phyloP scores from a whole-genome alignment of 2,888 invertebrate species.

The Perithous albicinctus region DNA sequence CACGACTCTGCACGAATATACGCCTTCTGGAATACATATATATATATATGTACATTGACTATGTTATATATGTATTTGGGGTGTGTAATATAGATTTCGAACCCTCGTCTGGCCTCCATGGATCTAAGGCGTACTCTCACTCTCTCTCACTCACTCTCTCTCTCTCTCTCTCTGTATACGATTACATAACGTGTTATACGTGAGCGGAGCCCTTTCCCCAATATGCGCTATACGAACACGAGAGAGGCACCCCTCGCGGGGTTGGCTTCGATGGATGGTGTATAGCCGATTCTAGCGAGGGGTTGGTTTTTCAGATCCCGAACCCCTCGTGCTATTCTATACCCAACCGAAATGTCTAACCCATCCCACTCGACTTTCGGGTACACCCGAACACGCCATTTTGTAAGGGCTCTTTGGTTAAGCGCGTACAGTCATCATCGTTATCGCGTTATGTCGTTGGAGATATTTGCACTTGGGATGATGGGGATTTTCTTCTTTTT shows the following conservation, averaged over 20 bases:
- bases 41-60: not conserved
- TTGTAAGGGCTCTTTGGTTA: conserved; percentile 73
- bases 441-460: conserved; percentile 52
- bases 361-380: conserved; percentile 59
- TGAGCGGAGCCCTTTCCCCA: conserved; percentile 63
- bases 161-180: conserved; percentile 81
- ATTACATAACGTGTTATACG: conserved; percentile 81
- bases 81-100: not conserved
- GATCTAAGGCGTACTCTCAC: conserved; percentile 79
- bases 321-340: conserved; percentile 72
- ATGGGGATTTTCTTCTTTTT: too few relatives aligned
- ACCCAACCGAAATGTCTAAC: not conserved
- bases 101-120: conserved; percentile 35
- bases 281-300: conserved; percentile 72
- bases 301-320: conserved; percentile 77
- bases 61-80: not conserved
- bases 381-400: conserved; percentile 79
- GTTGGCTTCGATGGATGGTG: conserved; percentile 72
- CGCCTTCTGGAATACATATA: conserved; percentile 21
- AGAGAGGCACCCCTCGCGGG: conserved; percentile 78
- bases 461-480: conserved; percentile 13
- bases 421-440: conserved; percentile 50
- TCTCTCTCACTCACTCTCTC: too few relatives aligned
- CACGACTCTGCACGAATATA: conserved; percentile 53
- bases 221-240: too few relatives aligned